Conservation (phyloP, 2,888 invertebrate genomes). For the Pelosia muscerda region DNA sequence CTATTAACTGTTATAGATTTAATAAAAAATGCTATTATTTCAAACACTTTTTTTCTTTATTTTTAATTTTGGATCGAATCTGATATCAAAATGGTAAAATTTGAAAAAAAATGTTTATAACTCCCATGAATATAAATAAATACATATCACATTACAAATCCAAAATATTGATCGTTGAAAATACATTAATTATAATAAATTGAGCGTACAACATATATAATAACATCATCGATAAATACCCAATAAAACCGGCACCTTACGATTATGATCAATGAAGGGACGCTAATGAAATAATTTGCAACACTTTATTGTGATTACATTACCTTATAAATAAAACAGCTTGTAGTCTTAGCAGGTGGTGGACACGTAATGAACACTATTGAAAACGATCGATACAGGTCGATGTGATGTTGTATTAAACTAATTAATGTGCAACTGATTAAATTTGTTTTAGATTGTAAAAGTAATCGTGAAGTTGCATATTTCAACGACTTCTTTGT, state of each 20-base stretch:
- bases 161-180: conserved; percentile 7
- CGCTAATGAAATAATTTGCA: conserved; percentile 77
- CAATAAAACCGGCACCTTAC: conserved; percentile 59
- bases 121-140: neutral
- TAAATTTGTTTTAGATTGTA: neutral
- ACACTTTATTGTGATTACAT: conserved; percentile 72
- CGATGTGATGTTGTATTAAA: conserved; percentile 28
- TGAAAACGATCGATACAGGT: conserved; percentile 23
- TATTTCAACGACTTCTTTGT: neutral
- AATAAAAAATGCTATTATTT: neutral
- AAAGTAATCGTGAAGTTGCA: neutral
- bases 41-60: neutral
- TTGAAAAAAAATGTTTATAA: neutral
- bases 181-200: conserved; percentile 17
- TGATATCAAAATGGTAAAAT: neutral
- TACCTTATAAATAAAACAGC: conserved; percentile 68
- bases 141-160: neutral
- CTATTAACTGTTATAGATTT: conserved; percentile 32
- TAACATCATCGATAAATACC: conserved; percentile 35
- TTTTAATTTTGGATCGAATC: neutral
- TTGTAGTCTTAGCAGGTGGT: conserved; percentile 80
- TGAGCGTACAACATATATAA: conserved; percentile 22
- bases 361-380: conserved; percentile 67
- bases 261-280: conserved; percentile 51
- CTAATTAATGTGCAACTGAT: conserved; percentile 27